Conservation (phyloP, 2,797 vertebrate species). For the Etheostoma nigrum region DNA sequence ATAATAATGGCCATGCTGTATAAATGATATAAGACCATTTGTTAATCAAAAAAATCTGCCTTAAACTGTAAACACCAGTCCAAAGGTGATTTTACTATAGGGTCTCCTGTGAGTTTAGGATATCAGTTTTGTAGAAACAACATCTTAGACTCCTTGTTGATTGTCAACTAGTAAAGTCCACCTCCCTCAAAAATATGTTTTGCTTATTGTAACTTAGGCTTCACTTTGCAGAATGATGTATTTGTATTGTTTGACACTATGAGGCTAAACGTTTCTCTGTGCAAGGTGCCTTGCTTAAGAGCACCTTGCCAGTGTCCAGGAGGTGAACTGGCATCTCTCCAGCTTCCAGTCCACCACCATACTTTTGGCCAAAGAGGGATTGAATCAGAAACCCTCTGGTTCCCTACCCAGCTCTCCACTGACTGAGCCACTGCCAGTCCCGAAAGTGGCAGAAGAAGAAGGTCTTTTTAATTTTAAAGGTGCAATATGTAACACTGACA, state of each 20-base stretch:
- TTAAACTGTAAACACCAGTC: neutral
- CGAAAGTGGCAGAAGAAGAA: no score
- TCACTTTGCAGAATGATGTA: neutral
- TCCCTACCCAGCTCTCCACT: no score
- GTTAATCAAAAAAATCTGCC: neutral
- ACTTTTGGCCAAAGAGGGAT: no score
- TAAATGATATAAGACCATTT: no score
- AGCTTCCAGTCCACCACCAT: no score
- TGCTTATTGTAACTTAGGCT: neutral
- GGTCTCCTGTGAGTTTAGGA: neutral
- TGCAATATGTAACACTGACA: no score
- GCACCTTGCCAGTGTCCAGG: no score
- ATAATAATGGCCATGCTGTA: no score
- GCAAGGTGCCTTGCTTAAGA: neutral
- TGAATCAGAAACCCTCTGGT: no score
- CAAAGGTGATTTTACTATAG: neutral
- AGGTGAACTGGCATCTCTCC: no score
- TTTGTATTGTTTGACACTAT: neutral
- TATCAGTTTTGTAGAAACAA: neutral
- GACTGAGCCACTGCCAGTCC: no score
- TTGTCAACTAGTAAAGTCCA: neutral
- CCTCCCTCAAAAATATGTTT: neutral
- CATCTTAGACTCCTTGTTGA: neutral
- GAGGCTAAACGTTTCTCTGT: neutral
- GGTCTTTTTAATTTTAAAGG: no score